Evolutionary conservation across 2,888 invertebrate genomes (phyloP), one percentile per base, ranked within the genome.

Genomic region (Cylloceria caligata): DNA sequence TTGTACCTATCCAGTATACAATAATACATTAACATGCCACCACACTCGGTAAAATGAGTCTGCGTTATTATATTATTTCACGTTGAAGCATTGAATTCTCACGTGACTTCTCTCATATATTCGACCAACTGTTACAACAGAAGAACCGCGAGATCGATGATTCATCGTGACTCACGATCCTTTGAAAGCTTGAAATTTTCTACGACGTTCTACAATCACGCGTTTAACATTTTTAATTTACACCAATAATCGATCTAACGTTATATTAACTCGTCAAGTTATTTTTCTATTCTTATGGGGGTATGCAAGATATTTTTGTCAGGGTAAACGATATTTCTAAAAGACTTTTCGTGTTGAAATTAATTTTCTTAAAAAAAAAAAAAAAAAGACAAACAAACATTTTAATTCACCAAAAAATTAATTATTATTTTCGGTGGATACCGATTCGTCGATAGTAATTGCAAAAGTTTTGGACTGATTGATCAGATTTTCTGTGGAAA

Each of bases 101-200:
- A 27, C 21, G 52, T 52, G 52, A 27, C 27, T n/a, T 57, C 30
- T 11, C 55, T 60, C 34, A n/a, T 60, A 34, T 34, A 36, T 19
- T 34, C 19, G 16, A 60, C n/a, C 19, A 34, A 60, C 60, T 34
- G 19, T 34, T 34, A 19, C 60, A 19, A 19, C 34, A 19, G 27
- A 36, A 24, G 39, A 24, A 36, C 34, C 67, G 75, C 60, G 60
- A 76, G 68, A 39, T 68, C 60, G 42, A 68, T 76, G 47, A 76
- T 11, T 64, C 57, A 68, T 34, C 36, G 36, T 75, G 75, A 76
- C 36, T 76, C 75, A 76, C 47, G 27, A 27, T 45, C 4, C 27
- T 57, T 19, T 30, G 16, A 19, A 60, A 34, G 30, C 16, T 9
- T 3, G 4, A 16, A 16, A 19, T 57, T 30, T n/a, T 57, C n/a